phyloP scores from a whole-genome alignment of 1,140 invertebrate species.

The Portunus trituberculatus region DNA sequence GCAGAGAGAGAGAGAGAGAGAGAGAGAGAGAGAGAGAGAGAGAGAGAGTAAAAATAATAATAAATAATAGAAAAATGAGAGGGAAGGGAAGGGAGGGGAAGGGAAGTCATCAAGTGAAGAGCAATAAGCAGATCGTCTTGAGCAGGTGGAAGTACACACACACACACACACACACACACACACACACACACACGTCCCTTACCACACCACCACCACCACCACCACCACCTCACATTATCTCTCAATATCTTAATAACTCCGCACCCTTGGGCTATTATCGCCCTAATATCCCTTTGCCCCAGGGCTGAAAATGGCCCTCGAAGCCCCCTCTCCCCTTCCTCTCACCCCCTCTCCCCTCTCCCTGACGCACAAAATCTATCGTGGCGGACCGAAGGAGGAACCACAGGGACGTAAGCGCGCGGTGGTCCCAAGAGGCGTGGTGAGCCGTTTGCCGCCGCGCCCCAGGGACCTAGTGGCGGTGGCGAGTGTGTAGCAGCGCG shows the following conservation, averaged over 20 bases:
- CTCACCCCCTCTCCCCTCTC: background rate
- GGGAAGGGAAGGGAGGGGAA: background rate
- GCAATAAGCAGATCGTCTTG: background rate
- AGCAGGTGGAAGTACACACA: background rate
- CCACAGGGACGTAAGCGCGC: background rate
- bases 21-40: background rate
- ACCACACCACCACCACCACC: background rate
- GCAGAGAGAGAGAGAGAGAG: background rate
- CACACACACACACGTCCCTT: background rate
- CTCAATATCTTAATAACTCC: constrained; percentile 24
- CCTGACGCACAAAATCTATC: constrained; percentile 60
- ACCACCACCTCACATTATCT: background rate
- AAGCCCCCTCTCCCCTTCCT: constrained; percentile 28
- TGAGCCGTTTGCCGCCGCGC: background rate
- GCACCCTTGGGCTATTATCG: background rate
- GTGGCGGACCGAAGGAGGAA: constrained; percentile 50
- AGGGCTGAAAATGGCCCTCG: constrained; percentile 3
- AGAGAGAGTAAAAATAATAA: background rate
- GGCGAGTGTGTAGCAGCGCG: background rate
- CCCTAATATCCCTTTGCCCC: background rate
- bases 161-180: background rate
- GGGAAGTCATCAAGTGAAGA: background rate
- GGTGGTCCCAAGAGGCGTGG: background rate
- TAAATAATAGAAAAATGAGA: background rate
- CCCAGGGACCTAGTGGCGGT: background rate